phyloP scores from a whole-genome alignment of 1,140 invertebrate genomes.

The Phymastichus coffea region DNA sequence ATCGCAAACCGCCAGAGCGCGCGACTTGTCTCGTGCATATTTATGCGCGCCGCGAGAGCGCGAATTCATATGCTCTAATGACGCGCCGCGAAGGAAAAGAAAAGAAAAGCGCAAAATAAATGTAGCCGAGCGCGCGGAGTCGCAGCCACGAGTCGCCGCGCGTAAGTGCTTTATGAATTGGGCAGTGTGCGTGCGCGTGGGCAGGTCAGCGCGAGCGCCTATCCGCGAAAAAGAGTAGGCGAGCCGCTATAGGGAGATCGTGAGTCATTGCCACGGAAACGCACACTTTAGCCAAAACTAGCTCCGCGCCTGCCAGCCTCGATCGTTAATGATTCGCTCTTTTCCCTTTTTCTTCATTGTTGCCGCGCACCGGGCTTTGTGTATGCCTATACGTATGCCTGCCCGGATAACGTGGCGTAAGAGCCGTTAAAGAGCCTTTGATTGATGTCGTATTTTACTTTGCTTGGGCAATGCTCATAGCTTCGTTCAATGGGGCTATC shows the following conservation, averaged over 20 bases:
- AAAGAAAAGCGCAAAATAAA: not conserved
- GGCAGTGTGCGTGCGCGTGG: not conserved
- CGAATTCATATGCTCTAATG: not conserved
- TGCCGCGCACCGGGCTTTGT: too few relatives aligned
- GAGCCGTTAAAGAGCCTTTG: too few relatives aligned
- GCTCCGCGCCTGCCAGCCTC: not conserved
- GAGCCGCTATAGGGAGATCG: not conserved
- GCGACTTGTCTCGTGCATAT: not conserved
- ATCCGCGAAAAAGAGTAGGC: conserved; percentile 3
- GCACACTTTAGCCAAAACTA: not conserved
- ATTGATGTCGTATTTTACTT: too few relatives aligned
- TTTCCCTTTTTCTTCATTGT: too few relatives aligned
- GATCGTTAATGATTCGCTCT: too few relatives aligned
- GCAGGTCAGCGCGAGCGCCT: conserved; percentile 21
- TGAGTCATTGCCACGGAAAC: conserved; percentile 18
- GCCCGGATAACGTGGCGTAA: too few relatives aligned
- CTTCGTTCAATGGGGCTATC: too few relatives aligned
- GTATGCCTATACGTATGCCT: too few relatives aligned
- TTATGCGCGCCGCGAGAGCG: not conserved
- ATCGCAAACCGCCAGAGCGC: too few relatives aligned
- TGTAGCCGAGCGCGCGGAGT: not conserved
- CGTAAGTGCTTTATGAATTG: not conserved
- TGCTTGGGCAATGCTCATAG: too few relatives aligned
- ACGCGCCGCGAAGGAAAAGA: not conserved
- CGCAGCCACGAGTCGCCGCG: not conserved